These are phyloP conservation scores for Nicator chloris DNA, from an alignment of 2,113 vertebrate genomes.

Conservation along the genomic window DNA sequence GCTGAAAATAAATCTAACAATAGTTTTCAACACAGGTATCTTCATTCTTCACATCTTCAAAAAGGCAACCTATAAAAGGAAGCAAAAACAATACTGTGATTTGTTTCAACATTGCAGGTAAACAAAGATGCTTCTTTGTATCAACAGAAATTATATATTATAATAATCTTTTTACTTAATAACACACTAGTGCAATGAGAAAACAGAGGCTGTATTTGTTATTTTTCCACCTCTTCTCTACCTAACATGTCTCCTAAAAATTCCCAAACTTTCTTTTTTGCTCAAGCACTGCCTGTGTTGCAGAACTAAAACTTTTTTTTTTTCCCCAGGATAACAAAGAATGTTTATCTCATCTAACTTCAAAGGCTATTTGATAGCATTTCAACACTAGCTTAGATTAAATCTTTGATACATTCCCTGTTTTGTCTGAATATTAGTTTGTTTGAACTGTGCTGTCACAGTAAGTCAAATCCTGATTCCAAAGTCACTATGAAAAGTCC, in stretches of 20 bases:
- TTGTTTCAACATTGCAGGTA: neutral
- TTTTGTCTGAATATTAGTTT: neutral
- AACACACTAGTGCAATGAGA: neutral
- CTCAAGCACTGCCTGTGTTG: neutral
- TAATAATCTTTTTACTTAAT: neutral
- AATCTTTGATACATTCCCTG: neutral
- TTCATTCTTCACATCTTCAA: slow-evolving; percentile 66
- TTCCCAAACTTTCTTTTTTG: neutral
- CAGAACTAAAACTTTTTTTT: neutral
- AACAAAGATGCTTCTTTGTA: neutral
- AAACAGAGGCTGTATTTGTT: neutral
- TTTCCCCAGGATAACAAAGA: neutral
- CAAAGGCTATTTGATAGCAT: neutral
- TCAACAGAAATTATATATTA: neutral
- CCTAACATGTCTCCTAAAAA: neutral
- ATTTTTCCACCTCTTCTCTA: neutral
- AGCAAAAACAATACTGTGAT: neutral
- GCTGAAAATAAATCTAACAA: neutral
- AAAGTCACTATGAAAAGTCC: neutral
- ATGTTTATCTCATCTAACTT: neutral
- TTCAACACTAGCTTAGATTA: neutral
- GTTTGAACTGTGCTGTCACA: neutral
- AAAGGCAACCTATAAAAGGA: slow-evolving; percentile 75
- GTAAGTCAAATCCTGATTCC: neutral
- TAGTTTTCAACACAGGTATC: neutral